Evolutionary conservation across 1,140 invertebrate species (phyloP).

Genomic region (Camponotus pennsylvanicus): DNA sequence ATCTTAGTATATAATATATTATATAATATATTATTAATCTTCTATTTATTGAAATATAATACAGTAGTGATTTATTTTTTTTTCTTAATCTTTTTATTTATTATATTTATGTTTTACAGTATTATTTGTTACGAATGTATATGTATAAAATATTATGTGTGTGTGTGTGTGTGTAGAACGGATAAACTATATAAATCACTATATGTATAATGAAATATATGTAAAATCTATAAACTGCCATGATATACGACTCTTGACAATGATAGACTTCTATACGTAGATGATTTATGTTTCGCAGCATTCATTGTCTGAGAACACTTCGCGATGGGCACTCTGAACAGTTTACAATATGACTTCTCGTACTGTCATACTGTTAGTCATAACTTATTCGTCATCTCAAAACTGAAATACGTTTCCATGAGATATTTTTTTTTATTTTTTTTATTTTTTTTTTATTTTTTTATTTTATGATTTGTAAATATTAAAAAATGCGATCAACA

Average conservation of each 20-base stretch:
- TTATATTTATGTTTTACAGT: background rate
- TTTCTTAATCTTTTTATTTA: conserved; percentile 14
- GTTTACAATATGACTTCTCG: conserved; percentile 74
- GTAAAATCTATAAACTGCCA: conserved; percentile 18
- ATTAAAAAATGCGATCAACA: background rate
- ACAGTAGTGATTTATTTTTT: background rate
- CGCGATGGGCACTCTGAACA: conserved; percentile 73
- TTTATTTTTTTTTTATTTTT: background rate
- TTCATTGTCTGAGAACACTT: conserved; percentile 78
- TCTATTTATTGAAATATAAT: background rate
- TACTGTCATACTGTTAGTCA: conserved; percentile 73
- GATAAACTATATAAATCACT: background rate
- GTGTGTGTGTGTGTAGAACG: no score
- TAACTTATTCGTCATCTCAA: conserved; percentile 80
- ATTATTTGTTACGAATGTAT: background rate
- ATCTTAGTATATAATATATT: background rate
- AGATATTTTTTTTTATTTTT: background rate
- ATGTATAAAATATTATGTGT: background rate
- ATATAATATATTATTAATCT: background rate
- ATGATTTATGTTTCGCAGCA: conserved; percentile 60
- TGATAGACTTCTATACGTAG: conserved; percentile 47
- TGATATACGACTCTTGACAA: conserved; percentile 55
- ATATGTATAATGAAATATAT: background rate
- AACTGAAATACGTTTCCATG: conserved; percentile 32
- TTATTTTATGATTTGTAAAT: background rate